Base-by-base conservation (phyloP, 2,797 vertebrate genomes). In the Phaenicophaeus curvirostris region DNA sequence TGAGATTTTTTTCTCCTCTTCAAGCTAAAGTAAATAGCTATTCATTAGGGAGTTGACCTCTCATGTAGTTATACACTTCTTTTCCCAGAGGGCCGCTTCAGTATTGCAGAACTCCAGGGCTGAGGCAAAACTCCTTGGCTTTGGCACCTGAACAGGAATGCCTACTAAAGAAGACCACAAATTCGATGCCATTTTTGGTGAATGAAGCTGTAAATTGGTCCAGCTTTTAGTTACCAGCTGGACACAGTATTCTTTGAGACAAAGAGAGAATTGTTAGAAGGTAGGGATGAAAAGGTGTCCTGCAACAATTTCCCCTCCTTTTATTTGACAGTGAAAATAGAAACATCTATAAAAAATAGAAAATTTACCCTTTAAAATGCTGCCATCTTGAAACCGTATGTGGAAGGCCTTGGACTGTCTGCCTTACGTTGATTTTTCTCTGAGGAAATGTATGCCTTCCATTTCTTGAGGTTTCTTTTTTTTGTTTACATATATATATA, bases 21-120 rank as follows among this genome's bases (percentile, higher is more conserved):
- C 62, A 92, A 65, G n/a, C 27, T 69, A 89, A 92, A 93, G 93
- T 85, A 95, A 96, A 96, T 74, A 83, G 35, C 53, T 93, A 3
- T 91, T 85, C 33, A 74, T 10, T 8, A 15, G 63, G 46, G 65
- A 95, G 37, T 55, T 50, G 28, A 50, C 58, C 54, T 80, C 62
- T 94, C 74, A 37, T 9, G 30, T 41, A 68, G 35, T 74, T 86
- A 83, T 92, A 78, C 33, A 30, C 41, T 90, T 68, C 21, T 33
- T 94, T 86, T 73, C 77, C 65, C 80, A 39, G 86, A 78, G 79
- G 51, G 42, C 73, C 57, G n/a, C 53, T 85, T 55, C 55, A 68
- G 25, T 87, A 48, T 90, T 93, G 67, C 78, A 95, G 79, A 94
- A 90, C 67, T 76, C 59, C 48, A 72, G 61, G 39, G 28, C 27